A percentile compares a stretch with the other conserved stretches of the same genome.
phyloP scores from a whole-genome alignment of 1,140 invertebrate genomes.

The Drosophila subobscura region DNA sequence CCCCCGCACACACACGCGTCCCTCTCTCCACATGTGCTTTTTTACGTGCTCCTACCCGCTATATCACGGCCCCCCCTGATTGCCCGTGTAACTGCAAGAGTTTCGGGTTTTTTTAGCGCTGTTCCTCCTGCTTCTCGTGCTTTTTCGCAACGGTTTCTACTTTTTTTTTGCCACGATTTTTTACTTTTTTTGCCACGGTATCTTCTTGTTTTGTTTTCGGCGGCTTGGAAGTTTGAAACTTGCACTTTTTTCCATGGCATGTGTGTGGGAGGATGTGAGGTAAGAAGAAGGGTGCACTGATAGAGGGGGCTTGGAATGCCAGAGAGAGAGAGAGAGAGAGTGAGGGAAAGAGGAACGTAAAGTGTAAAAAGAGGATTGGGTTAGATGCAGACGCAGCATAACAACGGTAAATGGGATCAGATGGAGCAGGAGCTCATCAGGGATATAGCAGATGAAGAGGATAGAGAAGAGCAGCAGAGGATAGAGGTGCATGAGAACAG shows the following conservation, averaged over 20 bases:
- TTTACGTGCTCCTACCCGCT: conserved; percentile 1
- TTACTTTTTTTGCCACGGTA: background rate
- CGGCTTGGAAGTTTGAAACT: conserved; percentile 44
- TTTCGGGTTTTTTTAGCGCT: too few relatives aligned
- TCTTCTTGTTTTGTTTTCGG: conserved; percentile 19
- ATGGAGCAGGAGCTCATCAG: too few relatives aligned
- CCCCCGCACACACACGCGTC: background rate
- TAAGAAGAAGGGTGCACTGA: background rate
- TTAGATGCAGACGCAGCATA: background rate
- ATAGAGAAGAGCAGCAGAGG: too few relatives aligned
- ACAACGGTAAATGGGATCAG: too few relatives aligned
- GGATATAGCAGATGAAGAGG: too few relatives aligned
- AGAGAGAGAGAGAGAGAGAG: too few relatives aligned
- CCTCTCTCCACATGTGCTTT: conserved; percentile 8
- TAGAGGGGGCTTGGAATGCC: background rate
- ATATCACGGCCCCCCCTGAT: background rate
- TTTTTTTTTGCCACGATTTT: too few relatives aligned
- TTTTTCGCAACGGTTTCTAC: too few relatives aligned
- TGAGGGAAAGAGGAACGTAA: too few relatives aligned
- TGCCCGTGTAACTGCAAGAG: too few relatives aligned
- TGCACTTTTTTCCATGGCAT: conserved; percentile 54
- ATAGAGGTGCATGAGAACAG: too few relatives aligned
- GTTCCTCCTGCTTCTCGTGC: too few relatives aligned
- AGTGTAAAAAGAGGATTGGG: background rate
- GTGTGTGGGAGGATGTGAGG: background rate